Conservation (phyloP, 2,113 vertebrate species). For the Merops nubicus region DNA sequence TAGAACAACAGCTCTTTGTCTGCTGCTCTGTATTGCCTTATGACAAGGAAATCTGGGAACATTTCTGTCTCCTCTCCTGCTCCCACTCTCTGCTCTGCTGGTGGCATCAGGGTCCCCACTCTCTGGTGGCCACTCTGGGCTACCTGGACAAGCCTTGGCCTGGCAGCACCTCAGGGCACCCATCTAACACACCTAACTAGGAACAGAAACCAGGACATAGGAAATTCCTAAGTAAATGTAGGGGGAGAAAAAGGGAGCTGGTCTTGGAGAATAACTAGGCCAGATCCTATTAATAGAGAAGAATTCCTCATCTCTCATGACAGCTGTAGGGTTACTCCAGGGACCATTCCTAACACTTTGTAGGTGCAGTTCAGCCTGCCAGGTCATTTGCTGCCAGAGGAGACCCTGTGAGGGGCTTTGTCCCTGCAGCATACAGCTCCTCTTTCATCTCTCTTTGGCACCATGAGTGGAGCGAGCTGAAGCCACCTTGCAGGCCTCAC, state of each 20-base stretch:
- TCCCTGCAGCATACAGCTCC: background rate
- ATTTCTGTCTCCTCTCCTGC: background rate
- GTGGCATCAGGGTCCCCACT: background rate
- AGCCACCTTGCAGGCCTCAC: background rate
- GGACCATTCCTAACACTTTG: background rate
- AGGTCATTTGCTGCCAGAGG: background rate
- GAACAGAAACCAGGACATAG: background rate
- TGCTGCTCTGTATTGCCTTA: background rate
- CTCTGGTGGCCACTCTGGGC: background rate
- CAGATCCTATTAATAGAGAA: conserved; percentile 38
- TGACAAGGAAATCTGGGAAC: background rate
- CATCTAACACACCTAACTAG: background rate
- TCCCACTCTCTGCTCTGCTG: background rate
- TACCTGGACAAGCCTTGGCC: background rate
- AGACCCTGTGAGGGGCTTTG: background rate
- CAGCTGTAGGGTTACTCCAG: background rate
- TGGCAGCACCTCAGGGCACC: background rate
- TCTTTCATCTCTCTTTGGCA: background rate
- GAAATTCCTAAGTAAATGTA: background rate
- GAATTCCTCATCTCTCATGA: conserved; percentile 5
- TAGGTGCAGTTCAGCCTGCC: conserved; percentile 39
- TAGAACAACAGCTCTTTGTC: background rate
- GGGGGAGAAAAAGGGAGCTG: background rate
- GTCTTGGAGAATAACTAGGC: conserved; percentile 24
- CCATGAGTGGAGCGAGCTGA: background rate